Evolutionary conservation across 2,113 vertebrate species (phyloP).

Genomic region (Dasypus novemcinctus): DNA sequence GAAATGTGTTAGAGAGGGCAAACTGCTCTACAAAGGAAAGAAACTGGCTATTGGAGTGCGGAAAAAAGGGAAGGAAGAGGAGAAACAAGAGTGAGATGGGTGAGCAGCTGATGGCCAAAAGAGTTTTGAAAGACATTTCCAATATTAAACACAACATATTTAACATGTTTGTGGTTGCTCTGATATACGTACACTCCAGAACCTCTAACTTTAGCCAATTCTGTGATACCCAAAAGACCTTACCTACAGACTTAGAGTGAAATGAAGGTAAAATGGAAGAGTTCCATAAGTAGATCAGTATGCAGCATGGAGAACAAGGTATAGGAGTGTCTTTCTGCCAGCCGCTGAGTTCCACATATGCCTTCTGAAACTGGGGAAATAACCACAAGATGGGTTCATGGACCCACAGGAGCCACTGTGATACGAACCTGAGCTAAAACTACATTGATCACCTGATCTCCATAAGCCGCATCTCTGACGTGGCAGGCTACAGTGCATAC

Average conservation of each 20-base stretch:
- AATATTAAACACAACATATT: not conserved
- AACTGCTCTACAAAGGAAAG: not conserved
- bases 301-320: not conserved
- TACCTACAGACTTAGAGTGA: not conserved
- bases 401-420: too few relatives aligned
- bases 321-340: not conserved
- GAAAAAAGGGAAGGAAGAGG: not conserved
- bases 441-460: too few relatives aligned
- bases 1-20: not conserved
- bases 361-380: too few relatives aligned
- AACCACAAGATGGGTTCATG: too few relatives aligned
- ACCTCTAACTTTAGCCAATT: not conserved
- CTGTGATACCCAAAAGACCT: too few relatives aligned
- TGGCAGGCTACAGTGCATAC: too few relatives aligned
- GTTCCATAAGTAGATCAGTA: not conserved
- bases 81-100: not conserved
- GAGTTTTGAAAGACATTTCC: not conserved
- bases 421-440: too few relatives aligned
- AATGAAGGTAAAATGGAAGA: not conserved
- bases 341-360: too few relatives aligned
- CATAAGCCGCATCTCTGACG: too few relatives aligned
- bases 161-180: not conserved
- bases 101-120: not conserved
- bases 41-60: not conserved
- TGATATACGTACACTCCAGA: not conserved